Conservation (phyloP, 2,113 vertebrate species). For the Lonchura striata region DNA sequence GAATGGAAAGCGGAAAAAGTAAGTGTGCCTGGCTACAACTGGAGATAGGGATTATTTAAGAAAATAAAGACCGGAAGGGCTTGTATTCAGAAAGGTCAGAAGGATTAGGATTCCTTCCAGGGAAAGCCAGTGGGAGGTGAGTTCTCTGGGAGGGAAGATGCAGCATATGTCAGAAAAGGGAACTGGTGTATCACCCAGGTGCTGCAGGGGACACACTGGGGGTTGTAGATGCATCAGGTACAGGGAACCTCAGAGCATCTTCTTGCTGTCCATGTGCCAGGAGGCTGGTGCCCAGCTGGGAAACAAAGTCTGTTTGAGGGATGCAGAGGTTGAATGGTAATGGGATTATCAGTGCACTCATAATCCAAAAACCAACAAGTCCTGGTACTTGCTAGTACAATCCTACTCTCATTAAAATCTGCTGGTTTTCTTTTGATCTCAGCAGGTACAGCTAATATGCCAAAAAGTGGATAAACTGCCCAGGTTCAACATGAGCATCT, state of each 20-base stretch:
- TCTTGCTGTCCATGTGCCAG: rapidly evolving
- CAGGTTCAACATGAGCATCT: neutral
- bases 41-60: neutral
- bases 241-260: neutral
- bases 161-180: neutral
- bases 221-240: rapidly evolving
- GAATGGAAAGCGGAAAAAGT: neutral
- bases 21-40: neutral
- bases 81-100: neutral
- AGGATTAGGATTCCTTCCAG: neutral
- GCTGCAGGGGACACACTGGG: neutral
- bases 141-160: neutral
- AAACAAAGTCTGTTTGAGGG: neutral
- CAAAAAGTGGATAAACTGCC: neutral
- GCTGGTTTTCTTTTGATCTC: neutral
- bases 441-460: neutral
- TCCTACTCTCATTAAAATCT: neutral
- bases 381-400: neutral
- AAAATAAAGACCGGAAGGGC: neutral
- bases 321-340: neutral
- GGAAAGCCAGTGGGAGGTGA: neutral
- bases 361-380: neutral
- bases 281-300: neutral
- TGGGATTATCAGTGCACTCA: neutral
- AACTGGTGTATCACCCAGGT: neutral